Conservation (phyloP, 2,113 vertebrate species). For the Noctilio leporinus region DNA sequence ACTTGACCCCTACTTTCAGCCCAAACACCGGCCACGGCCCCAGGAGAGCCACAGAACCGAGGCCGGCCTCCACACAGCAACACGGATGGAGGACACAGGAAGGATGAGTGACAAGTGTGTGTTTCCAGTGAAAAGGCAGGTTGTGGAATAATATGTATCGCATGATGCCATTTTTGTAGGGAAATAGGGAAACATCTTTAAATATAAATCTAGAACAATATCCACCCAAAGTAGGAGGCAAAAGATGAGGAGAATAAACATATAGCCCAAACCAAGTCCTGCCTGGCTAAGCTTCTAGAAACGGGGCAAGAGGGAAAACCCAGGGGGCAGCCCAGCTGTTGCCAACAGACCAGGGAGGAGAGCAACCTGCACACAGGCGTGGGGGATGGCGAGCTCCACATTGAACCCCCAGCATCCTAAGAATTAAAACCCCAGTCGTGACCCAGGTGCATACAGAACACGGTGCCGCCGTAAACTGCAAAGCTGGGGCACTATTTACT, state of each 20-base stretch:
- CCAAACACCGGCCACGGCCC: background rate
- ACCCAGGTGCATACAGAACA: background rate
- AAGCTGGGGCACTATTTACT: background rate
- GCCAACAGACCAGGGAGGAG: background rate
- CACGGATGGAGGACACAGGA: fast-evolving
- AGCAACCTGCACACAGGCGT: fast-evolving
- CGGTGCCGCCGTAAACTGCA: background rate
- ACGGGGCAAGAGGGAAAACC: background rate
- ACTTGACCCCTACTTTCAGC: background rate
- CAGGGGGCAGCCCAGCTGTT: no score
- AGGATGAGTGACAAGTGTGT: background rate
- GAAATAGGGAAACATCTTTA: background rate
- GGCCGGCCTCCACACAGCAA: background rate
- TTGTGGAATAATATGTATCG: background rate
- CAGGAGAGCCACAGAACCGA: background rate
- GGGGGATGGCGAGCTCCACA: no score
- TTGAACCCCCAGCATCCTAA: background rate
- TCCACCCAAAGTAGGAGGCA: background rate
- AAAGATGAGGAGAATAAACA: background rate
- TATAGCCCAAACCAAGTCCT: background rate
- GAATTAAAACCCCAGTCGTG: background rate
- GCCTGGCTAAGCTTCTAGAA: background rate
- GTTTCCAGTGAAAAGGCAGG: slow-evolving; percentile 48
- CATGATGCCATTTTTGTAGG: background rate
- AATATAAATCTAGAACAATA: background rate